These are phyloP conservation scores for Scelioninae gen. 1 DNA, from an alignment of 2,888 invertebrate genomes.

Conservation along the genomic window DNA sequence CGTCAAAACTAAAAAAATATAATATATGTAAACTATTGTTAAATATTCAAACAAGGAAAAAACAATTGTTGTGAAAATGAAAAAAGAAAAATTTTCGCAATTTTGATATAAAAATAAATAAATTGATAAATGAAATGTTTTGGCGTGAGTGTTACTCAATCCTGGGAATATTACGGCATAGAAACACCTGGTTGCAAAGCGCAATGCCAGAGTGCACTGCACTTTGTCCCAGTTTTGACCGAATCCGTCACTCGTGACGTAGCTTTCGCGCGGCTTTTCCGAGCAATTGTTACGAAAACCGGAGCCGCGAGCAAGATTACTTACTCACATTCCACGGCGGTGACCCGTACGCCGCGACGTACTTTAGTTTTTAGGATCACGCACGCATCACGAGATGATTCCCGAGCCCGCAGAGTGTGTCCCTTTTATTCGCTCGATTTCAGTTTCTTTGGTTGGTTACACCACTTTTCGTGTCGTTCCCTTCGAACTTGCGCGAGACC, in stretches of 20 bases:
- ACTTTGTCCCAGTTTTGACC: slow-evolving; percentile 84
- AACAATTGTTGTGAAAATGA: no score
- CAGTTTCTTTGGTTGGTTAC: slow-evolving; percentile 54
- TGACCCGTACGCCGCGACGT: slow-evolving; percentile 40
- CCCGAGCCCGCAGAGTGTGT: slow-evolving; percentile 58
- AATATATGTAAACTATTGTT: no score
- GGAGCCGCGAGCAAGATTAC: slow-evolving; percentile 54
- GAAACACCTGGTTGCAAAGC: slow-evolving; percentile 84
- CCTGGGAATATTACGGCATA: slow-evolving; percentile 83
- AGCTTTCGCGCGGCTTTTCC: slow-evolving; percentile 82
- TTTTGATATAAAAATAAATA: not conserved
- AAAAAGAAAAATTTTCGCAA: no score
- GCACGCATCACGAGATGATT: slow-evolving; percentile 70
- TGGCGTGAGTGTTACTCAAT: slow-evolving; percentile 81
- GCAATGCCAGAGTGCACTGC: slow-evolving; percentile 84
- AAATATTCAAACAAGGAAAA: no score
- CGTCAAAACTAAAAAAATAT: no score
- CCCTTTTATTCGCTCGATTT: slow-evolving; percentile 37
- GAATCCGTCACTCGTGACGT: slow-evolving; percentile 84
- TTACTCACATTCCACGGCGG: slow-evolving; percentile 77
- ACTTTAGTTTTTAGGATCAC: slow-evolving; percentile 60
- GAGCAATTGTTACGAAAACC: slow-evolving; percentile 60
- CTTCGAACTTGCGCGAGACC: slow-evolving; percentile 48
- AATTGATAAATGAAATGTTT: not conserved
- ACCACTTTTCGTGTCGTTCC: slow-evolving; percentile 33